Conservation (phyloP, 2,113 vertebrate species). For the Salvelinus sp. region DNA sequence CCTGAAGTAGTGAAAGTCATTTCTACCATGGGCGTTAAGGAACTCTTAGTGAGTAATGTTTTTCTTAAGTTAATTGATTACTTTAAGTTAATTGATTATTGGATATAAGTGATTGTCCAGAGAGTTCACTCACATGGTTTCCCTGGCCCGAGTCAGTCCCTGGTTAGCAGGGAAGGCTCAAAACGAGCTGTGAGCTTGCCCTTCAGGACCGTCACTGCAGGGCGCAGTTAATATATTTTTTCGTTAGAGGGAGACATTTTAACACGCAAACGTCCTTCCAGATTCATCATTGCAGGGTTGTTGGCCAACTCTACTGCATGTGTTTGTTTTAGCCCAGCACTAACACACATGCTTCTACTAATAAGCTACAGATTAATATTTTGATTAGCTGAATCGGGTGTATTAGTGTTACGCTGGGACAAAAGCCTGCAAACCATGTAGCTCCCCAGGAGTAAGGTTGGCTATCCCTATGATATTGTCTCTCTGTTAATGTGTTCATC, state of each 20-base stretch:
- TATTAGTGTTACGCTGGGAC: too few relatives aligned
- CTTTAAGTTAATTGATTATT: not conserved
- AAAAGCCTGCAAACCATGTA: too few relatives aligned
- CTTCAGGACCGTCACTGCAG: not conserved
- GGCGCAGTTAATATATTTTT: constrained; percentile 29
- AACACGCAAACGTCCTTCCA: not conserved
- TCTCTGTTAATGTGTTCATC: not conserved
- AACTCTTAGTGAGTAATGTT: constrained; percentile 77
- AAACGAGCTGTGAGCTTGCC: too few relatives aligned
- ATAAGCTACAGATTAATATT: too few relatives aligned
- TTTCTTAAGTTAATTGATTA: not conserved
- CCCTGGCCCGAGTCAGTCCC: too few relatives aligned
- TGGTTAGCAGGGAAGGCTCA: too few relatives aligned
- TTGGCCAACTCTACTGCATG: not conserved
- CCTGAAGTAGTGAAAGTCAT: constrained; percentile 76
- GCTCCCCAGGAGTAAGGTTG: too few relatives aligned
- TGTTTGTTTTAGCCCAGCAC: too few relatives aligned
- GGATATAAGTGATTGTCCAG: not conserved
- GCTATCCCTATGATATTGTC: too few relatives aligned
- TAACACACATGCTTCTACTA: too few relatives aligned
- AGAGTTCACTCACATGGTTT: too few relatives aligned
- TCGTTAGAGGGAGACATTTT: constrained; percentile 41
- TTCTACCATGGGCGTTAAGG: constrained; percentile 70
- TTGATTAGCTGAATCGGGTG: too few relatives aligned
- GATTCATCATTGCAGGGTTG: not conserved